Evolutionary conservation across 2,888 invertebrate species (phyloP), one percentile per base, ranked within the genome.

Genomic region (Stomorhina lunata): DNA sequence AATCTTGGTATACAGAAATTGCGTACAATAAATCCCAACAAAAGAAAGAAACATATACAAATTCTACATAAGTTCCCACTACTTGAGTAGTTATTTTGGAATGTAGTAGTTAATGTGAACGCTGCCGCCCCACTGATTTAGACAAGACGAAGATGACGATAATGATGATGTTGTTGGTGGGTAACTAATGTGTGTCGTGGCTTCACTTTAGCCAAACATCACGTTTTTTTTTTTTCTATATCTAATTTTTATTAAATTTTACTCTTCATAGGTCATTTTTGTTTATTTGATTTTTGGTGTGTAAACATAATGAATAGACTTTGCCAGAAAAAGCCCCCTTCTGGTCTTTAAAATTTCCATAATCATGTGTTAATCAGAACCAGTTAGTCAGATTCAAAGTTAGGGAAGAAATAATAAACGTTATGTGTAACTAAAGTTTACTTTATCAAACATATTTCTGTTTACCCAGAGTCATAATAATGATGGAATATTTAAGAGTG

Each of bases 91-190:
- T 61, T 29, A n/a, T n/a, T n/a, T n/a, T n/a, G n/a, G n/a, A n/a
- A n/a, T n/a, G n/a, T 25, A 61, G 59, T 3, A 57, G 48, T 9
- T 69, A 43, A 53, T 45, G 68, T 75, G 80, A 75, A 80, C 80
- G 80, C 68, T 73, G 61, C 73, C 80, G 80, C 68, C 80, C 68
- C 73, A 34, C 10, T 68, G 34, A 27, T 66, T n/a, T n/a, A n/a
- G n/a, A n/a, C n/a, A n/a, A n/a, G n/a, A n/a, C n/a, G n/a, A n/a
- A n/a, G n/a, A n/a, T n/a, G n/a, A n/a, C n/a, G n/a, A n/a, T n/a
- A n/a, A n/a, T n/a, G n/a, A n/a, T n/a, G n/a, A n/a, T n/a, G n/a
- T n/a, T n/a, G n/a, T n/a, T n/a, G n/a, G n/a, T n/a, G n/a, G n/a
- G n/a, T n/a, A n/a, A 66, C 17, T 32, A 32, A 37, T 12, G 59